Evolutionary conservation across 1,140 invertebrate species (phyloP), one percentile per base, ranked within the genome.

Genomic region (Sitodiplosis mosellana): DNA sequence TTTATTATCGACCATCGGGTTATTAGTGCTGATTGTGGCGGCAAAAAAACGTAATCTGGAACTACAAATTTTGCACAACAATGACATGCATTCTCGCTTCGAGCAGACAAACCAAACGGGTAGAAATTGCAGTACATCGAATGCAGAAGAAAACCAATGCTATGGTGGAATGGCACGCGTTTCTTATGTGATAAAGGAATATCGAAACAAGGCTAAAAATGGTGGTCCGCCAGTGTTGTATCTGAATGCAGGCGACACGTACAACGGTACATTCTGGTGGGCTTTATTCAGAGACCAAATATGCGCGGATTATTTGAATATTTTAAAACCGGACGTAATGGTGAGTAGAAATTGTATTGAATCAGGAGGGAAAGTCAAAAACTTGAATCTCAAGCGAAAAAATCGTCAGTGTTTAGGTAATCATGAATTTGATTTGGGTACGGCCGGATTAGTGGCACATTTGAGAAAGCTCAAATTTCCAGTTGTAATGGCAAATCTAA

Each of bases 401-500:
- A 27, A 27, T 27, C 3, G n/a, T n/a, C 27, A 92, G 87, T 80
- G 78, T 14, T 67, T 95, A 47, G 91, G 91, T 18, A 96, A 95
- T 58, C 91, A 95, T 56, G 91, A 96, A 65, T 93, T 96, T 57
- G 91, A 94, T 59, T 74, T 84, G 47, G 83, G 83, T 1, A 67
- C 86, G 0, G 60, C 63, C 1, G 85, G 81, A 10, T 59, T 94
- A 2, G 69, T 78, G 14, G 80, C 83, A 2, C 92, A 88, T 60
- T 63, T 93, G 8, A 64, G 80, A 20, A 73, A 75, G 33, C 63
- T 79, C 2, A 69, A 70, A 0, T 83, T 80, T 51, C 86, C 87
- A 0, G 70, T 90, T 0, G 56, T 94, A 1, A 74, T 77, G 2
- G 69, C 80, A 42, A 95, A 94, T 61, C 68, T 94, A 11, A 73